Conservation (phyloP, 2,113 vertebrate genomes). For the Hemiprocne comata region DNA sequence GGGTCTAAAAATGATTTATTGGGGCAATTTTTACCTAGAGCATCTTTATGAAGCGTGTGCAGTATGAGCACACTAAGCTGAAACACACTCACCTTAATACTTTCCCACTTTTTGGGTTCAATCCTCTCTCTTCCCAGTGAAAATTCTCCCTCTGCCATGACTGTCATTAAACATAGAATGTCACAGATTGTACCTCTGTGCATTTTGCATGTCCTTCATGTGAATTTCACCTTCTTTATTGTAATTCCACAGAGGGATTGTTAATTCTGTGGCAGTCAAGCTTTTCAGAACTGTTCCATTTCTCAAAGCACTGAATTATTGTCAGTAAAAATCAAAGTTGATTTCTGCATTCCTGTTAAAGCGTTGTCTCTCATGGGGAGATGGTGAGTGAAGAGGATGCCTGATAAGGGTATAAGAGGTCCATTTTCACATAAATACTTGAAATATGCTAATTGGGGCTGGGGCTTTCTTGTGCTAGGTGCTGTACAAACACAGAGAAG, state of each 20-base stretch:
- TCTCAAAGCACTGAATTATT: background rate
- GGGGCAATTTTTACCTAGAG: background rate
- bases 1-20: background rate
- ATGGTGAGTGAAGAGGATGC: background rate
- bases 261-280: background rate
- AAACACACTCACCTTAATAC: background rate
- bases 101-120: background rate
- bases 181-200: background rate
- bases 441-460: background rate
- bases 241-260: background rate
- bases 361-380: background rate
- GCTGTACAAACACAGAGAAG: background rate
- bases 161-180: background rate
- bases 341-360: background rate
- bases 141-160: background rate
- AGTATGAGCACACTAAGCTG: background rate
- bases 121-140: background rate
- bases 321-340: background rate
- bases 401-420: background rate
- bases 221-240: background rate
- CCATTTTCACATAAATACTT: background rate
- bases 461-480: background rate
- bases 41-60: background rate
- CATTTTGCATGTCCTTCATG: background rate
- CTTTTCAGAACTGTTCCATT: background rate